Evolutionary conservation across 2,797 vertebrate genomes (phyloP).

Genomic region (Phoebastria nigripes): DNA sequence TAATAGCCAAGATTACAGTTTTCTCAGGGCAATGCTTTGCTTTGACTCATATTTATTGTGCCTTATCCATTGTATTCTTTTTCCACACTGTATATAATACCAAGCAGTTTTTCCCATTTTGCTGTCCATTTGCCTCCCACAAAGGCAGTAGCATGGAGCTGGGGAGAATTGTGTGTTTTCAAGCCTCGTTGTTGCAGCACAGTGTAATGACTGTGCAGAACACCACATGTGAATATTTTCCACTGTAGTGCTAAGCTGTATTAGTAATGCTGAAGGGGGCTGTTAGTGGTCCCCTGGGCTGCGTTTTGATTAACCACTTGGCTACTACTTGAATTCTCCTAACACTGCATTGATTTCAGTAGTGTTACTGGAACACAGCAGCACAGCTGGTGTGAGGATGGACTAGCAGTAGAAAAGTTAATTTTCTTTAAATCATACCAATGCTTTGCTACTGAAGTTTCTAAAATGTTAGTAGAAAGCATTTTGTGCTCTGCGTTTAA

Average conservation of each 20-base stretch:
- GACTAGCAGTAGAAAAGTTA: slow-evolving; percentile 18
- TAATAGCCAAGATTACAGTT: not conserved
- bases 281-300: slow-evolving; percentile 35
- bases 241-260: not conserved
- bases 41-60: not conserved
- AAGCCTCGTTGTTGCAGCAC: not conserved
- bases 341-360: slow-evolving; percentile 43
- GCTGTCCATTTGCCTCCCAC: not conserved
- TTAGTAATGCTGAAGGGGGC: slow-evolving; percentile 25
- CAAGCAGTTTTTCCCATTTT: not conserved
- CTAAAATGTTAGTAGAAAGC: slow-evolving; percentile 14
- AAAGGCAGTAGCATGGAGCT: not conserved
- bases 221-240: not conserved
- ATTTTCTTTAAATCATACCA: slow-evolving; percentile 36
- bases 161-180: not conserved
- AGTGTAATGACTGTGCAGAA: not conserved
- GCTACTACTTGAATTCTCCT: slow-evolving; percentile 38
- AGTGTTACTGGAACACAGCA: slow-evolving; percentile 25
- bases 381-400: slow-evolving; percentile 34
- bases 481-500: slow-evolving; percentile 33
- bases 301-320: slow-evolving; percentile 48
- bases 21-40: not conserved
- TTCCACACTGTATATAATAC: not conserved
- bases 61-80: not conserved
- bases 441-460: not conserved